These are phyloP conservation scores for Ailuropoda melanoleuca DNA, from an alignment of 2,113 vertebrate species.

Conservation along the genomic window DNA sequence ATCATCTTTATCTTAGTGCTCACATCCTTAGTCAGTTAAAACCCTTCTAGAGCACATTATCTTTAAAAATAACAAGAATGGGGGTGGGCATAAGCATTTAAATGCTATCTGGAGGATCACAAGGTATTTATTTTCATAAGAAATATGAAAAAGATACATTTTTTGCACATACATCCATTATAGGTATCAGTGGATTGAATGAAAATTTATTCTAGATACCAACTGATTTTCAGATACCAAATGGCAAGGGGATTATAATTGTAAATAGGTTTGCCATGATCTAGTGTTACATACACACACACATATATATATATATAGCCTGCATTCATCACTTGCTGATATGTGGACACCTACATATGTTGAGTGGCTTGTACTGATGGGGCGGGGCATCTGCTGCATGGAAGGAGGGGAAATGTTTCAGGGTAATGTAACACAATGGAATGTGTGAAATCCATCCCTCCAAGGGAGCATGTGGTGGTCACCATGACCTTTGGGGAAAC, in stretches of 20 bases:
- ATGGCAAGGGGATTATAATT: not conserved
- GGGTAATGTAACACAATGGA: not conserved
- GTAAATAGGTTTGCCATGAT: not conserved
- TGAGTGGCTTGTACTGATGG: not conserved
- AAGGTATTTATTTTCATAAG: slow-evolving; percentile 42
- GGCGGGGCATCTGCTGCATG: not conserved
- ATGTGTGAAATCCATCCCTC: not conserved
- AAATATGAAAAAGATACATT: not conserved
- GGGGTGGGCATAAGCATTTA: not conserved
- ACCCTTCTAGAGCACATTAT: not conserved
- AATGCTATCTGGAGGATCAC: not conserved
- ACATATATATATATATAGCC: not conserved
- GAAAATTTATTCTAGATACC: slow-evolving; percentile 19
- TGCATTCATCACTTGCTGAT: not conserved
- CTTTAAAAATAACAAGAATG: not conserved
- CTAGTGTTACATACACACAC: too few species aligned
- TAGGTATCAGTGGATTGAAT: not conserved
- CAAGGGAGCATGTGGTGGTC: not conserved
- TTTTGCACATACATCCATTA: not conserved
- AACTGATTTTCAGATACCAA: slow-evolving; percentile 23
- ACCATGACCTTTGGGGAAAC: not conserved
- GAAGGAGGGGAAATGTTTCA: not conserved
- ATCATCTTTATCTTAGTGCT: not conserved
- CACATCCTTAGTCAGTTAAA: not conserved
- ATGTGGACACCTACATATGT: not conserved